Conservation (phyloP, 64 coral and sea anemone genomes). For the Stylophora pistillata region DNA sequence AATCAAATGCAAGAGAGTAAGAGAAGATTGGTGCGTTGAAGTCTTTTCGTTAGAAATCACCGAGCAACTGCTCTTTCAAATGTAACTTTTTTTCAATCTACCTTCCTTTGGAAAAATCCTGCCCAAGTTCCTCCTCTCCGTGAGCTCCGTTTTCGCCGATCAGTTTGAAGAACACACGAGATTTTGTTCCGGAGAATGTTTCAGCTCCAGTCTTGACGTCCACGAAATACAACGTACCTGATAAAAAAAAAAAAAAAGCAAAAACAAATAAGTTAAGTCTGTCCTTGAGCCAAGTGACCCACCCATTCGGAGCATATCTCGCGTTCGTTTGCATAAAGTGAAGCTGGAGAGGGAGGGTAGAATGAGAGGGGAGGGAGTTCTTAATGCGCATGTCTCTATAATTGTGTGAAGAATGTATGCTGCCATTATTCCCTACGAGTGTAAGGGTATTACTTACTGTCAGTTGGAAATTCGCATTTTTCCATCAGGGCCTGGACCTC, state of each 20-base stretch:
- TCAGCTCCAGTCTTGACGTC: slow-evolving; percentile 52
- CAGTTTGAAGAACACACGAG: slow-evolving; percentile 70
- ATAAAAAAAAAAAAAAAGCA: neutral
- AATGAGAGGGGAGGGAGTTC: no score
- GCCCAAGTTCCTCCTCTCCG: slow-evolving; percentile 62
- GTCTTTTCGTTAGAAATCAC: neutral
- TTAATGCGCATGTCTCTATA: no score
- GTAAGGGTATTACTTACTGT: neutral
- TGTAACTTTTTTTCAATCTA: neutral
- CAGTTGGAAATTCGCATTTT: slow-evolving; percentile 11
- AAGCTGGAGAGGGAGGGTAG: no score
- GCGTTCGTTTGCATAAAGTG: no score
- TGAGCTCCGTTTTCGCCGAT: slow-evolving; percentile 52
- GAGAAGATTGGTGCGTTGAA: no score
- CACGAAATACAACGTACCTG: slow-evolving; percentile 68
- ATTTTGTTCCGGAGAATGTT: slow-evolving; percentile 38
- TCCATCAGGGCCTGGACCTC: slow-evolving; percentile 39
- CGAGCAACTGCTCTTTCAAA: neutral
- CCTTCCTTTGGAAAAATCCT: slow-evolving; percentile 26
- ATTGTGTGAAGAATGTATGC: no score
- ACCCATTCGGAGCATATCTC: no score
- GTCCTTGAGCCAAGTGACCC: no score
- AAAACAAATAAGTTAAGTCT: no score
- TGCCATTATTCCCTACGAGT: no score
- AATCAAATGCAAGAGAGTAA: no score